Conservation (phyloP, 2,888 invertebrate species). For the Sericinus montela region DNA sequence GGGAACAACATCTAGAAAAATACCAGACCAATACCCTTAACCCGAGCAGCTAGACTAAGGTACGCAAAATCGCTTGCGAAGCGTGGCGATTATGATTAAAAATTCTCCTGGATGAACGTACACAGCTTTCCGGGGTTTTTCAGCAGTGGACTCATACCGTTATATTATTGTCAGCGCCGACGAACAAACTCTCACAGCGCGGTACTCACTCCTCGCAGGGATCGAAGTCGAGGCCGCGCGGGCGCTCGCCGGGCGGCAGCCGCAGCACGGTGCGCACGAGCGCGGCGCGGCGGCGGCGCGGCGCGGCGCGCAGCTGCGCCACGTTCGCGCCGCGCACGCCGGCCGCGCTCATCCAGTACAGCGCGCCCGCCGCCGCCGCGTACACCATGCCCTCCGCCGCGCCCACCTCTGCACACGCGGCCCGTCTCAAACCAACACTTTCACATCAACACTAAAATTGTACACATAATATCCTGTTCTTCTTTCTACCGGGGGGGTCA, state of each 20-base stretch:
- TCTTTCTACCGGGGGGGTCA: too few relatives aligned
- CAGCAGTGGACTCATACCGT: too few relatives aligned
- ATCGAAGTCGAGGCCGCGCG: constrained; percentile 82
- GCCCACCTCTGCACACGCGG: constrained; percentile 82
- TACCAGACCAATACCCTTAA: too few relatives aligned
- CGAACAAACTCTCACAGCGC: not conserved
- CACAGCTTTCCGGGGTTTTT: too few relatives aligned
- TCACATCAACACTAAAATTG: not conserved
- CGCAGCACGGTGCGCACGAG: constrained; percentile 79
- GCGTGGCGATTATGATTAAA: too few relatives aligned
- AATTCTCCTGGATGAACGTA: too few relatives aligned
- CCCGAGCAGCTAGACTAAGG: too few relatives aligned
- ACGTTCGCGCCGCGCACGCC: constrained; percentile 38
- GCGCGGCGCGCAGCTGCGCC: constrained; percentile 23
- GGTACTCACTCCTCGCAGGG: not conserved
- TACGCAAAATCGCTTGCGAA: too few relatives aligned
- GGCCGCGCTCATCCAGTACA: constrained; percentile 93
- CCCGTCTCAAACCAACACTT: not conserved
- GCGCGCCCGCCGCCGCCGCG: constrained; percentile 82
- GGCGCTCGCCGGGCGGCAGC: constrained; percentile 85
- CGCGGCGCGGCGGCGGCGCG: constrained; percentile 18
- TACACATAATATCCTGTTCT: too few relatives aligned
- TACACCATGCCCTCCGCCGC: constrained; percentile 93
- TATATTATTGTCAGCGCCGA: too few relatives aligned
- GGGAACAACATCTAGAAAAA: too few relatives aligned